A percentile compares a stretch with the other conserved stretches of the same genome.
phyloP scores from a whole-genome alignment of 2,113 vertebrate genomes.

The Caracal caracal region DNA sequence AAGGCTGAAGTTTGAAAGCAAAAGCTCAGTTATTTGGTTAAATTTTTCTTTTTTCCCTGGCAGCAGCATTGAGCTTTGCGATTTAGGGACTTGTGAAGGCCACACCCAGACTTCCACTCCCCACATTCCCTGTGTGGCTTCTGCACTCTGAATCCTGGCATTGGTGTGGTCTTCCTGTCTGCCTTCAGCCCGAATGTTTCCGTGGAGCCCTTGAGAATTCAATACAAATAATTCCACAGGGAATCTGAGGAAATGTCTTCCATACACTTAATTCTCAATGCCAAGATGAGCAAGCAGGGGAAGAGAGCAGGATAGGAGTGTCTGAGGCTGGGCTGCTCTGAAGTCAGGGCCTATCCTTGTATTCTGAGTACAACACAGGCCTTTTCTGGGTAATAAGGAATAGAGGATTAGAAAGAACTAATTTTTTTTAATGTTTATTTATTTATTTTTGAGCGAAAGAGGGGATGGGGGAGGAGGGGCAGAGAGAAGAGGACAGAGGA shows the following conservation, averaged over 20 bases:
- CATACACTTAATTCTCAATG: neutral
- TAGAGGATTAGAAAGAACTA: neutral
- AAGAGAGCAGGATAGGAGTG: neutral
- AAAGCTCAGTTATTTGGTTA: conserved; percentile 33
- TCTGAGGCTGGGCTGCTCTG: neutral
- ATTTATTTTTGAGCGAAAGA: no score
- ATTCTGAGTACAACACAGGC: neutral
- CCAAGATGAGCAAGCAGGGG: conserved; percentile 7
- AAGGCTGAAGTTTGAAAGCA: conserved; percentile 13
- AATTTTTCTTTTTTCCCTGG: conserved; percentile 54
- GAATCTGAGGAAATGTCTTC: conserved; percentile 62
- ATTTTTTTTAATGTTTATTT: no score
- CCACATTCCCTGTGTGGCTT: conserved; percentile 46
- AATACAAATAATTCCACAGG: conserved; percentile 40
- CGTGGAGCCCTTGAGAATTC: conserved; percentile 48
- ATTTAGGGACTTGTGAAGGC: conserved; percentile 38
- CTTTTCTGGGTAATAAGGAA: conserved; percentile 11
- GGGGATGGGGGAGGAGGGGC: no score
- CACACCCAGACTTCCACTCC: conserved; percentile 34
- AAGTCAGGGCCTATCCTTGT: neutral
- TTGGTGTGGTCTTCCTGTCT: conserved; percentile 58
- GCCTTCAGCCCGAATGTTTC: conserved; percentile 26
- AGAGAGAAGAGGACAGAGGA: no score
- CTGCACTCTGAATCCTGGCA: conserved; percentile 23
- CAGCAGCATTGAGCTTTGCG: conserved; percentile 27